Base-by-base conservation (phyloP, 2,113 vertebrate genomes). In the Crotalus tigris region DNA sequence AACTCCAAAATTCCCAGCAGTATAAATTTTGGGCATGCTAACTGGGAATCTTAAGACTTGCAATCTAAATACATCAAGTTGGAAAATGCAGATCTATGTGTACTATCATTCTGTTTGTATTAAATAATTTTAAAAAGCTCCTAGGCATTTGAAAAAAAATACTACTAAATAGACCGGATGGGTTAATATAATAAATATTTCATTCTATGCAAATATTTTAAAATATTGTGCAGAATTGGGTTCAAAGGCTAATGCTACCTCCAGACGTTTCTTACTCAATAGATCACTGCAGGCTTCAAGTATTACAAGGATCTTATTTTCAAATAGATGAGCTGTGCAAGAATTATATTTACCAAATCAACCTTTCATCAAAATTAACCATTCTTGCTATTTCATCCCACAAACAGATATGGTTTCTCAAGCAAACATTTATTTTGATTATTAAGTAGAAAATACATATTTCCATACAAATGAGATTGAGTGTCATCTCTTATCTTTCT, bases 291-390 rank as follows among this genome's bases (percentile, higher is more conserved):
- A 97, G 97, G 97, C 97, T 96, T 97, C 94, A 97, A 97, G 96
- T 93, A 96, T 97, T 97, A 97, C 97, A 97, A 96, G 96, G 96
- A 97, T 97, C 97, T 93, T 98, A 97, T 97, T 98, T 98, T 98
- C 69, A 97, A 97, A 97, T 95, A 97, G 97, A 96, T 97, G 97
- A 98, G 96, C 95, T 96, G 91, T 55, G 97, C 95, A 54, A 94
- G 93, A 92, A 97, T 94, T 96, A 97, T 97, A 96, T 96, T 96
- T 95, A 96, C 95, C 96, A 96, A 97, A 97, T 94, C 97, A 95
- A 91, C 95, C 97, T 97, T 97, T 96, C 96, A 94, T 96, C 97
- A 97, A 94, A 88, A 93, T 96, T 96, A 94, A 92, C 69, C 95
- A 94, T 94, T 92, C 95, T 94, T 94, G 92, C 95, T 95, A 95